Percentiles rank a stretch among this genome's conserved stretches.
Evolutionary conservation across 2,888 invertebrate genomes (phyloP).

Genomic region (Macaria liturata): DNA sequence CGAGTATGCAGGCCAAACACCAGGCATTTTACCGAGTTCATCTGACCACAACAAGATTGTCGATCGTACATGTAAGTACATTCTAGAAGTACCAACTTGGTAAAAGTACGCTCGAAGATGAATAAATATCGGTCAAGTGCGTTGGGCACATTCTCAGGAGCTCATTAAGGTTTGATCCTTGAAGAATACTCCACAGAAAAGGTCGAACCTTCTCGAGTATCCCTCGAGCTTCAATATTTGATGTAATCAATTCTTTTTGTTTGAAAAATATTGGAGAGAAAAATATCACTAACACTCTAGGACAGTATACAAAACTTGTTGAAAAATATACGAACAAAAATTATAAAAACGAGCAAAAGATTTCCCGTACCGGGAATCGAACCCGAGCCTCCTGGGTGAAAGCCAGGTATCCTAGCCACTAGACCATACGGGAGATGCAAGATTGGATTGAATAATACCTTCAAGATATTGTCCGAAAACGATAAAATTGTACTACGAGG

Average conservation of each 20-base stretch:
- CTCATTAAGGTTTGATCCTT: slow-evolving; percentile 26
- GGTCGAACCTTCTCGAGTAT: slow-evolving; percentile 2
- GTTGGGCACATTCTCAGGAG: slow-evolving; percentile 19
- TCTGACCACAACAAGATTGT: too few relatives aligned
- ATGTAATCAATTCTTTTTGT: neutral
- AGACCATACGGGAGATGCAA: slow-evolving; percentile 83
- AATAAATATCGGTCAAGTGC: slow-evolving; percentile 16
- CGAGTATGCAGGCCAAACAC: too few relatives aligned
- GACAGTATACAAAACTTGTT: too few relatives aligned
- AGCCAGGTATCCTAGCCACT: slow-evolving; percentile 89
- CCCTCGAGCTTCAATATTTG: slow-evolving; percentile 2
- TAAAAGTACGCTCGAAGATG: neutral
- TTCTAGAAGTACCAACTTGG: neutral
- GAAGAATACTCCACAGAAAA: slow-evolving; percentile 2
- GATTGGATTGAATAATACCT: neutral
- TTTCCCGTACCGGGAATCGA: slow-evolving; percentile 88
- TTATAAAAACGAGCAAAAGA: too few relatives aligned
- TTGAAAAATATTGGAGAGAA: slow-evolving; percentile 1
- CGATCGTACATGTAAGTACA: too few relatives aligned
- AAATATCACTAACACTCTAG: too few relatives aligned
- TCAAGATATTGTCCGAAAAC: too few relatives aligned
- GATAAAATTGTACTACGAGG: too few relatives aligned
- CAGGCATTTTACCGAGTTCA: too few relatives aligned
- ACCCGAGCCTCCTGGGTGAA: slow-evolving; percentile 89
- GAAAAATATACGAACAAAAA: too few relatives aligned